A percentile compares a stretch with the other conserved stretches of the same genome.
phyloP scores from a whole-genome alignment of 2,113 vertebrate species.

The Lasiurus borealis region DNA sequence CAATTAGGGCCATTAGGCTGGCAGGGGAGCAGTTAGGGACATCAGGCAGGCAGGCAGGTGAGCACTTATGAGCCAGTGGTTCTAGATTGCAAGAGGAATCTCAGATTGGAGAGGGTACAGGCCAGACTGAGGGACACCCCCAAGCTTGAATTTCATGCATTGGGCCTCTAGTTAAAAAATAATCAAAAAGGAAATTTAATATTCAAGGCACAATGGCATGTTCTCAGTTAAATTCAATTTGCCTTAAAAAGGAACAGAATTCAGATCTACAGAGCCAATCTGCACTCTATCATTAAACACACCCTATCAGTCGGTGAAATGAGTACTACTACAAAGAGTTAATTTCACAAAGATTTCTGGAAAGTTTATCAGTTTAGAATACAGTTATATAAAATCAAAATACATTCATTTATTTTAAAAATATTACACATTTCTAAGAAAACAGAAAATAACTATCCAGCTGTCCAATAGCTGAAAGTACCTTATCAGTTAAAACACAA shows the following conservation, averaged over 20 bases:
- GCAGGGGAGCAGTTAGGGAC: no score
- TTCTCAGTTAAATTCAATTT: neutral
- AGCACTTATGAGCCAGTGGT: no score
- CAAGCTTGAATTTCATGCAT: no score
- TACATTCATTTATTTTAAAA: neutral
- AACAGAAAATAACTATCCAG: constrained; percentile 10
- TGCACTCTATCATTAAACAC: neutral
- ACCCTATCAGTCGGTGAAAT: neutral
- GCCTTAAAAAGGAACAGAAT: neutral
- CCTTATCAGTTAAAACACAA: neutral
- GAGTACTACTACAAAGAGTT: neutral
- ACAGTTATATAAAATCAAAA: neutral
- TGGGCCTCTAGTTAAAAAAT: neutral
- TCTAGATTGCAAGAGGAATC: no score
- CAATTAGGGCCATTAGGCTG: no score
- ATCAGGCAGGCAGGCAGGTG: no score
- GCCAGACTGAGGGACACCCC: no score
- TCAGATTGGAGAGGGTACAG: no score
- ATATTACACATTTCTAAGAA: neutral
- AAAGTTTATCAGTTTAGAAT: constrained; percentile 13
- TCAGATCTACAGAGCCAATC: neutral
- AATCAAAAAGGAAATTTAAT: neutral
- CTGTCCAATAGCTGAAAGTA: neutral
- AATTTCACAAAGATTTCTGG: neutral
- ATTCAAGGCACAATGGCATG: neutral